Base-by-base conservation (phyloP, 2,797 vertebrate genomes). In the Menidia menidia region DNA sequence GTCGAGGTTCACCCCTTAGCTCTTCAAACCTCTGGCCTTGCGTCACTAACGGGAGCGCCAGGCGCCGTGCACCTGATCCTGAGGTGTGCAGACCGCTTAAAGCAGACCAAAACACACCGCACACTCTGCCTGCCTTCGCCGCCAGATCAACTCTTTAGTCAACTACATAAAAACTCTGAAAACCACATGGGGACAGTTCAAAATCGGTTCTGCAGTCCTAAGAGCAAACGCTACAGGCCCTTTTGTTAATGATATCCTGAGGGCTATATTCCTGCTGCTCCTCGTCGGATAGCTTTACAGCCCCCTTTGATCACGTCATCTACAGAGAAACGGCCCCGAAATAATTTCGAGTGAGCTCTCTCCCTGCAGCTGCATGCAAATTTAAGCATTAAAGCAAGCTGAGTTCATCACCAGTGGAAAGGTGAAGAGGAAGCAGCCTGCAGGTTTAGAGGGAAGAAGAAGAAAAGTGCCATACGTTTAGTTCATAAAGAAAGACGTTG, bases 201-300 rank as follows among this genome's bases (percentile, higher is more conserved):
- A 35, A 73, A 67, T 86, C 50, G 58, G 59, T 83, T 89, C 85
- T 74, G 84, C 55, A 60, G 53, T 63, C 56, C 42, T 74, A 57
- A n/a, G 41, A 76, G 47, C 53, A 58, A 61, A 75, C 60, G 44
- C 70, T 44, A 65, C 7, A 18, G 59, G 58, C 25, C 19, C 30
- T n/a, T 72, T 77, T 87, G 64, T 81, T 77, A 59, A 52, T 71
- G 35, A 64, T 74, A 43, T 77, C 72, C 73, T 47, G 30, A 44
- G 70, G 77, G 64, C 75, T 73, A 54, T 80, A 59, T 73, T 82
- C 67, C 48, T 43, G 74, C 66, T 80, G 68, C 62, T 73, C 56
- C 58, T 64, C 53, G 56, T 83, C 73, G 58, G 71, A 76, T 71
- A 66, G 66, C 57, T 82, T 77, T 43, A 68, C 77, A 42, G 43